phyloP scores from a whole-genome alignment of 2,113 vertebrate genomes.

The Tychaedon coryphoeus region DNA sequence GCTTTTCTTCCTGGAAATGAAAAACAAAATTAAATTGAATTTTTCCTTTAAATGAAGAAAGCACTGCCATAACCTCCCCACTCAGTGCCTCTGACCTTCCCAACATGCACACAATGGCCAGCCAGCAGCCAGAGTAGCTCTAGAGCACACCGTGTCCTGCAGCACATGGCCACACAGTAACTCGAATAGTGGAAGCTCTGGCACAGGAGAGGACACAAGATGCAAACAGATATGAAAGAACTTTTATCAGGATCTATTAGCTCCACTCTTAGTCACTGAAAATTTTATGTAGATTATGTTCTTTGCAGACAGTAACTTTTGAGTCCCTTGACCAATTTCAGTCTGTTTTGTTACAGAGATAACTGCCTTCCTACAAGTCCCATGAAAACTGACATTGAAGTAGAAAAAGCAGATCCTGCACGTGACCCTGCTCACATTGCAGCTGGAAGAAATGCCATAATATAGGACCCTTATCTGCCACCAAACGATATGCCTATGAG shows the following conservation, averaged over 20 bases:
- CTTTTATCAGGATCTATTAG: background rate
- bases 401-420: background rate
- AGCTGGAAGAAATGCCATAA: background rate
- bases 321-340: background rate
- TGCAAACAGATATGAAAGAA: background rate
- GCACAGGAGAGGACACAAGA: background rate
- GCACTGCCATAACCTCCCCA: background rate
- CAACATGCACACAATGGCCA: accelerated
- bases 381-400: background rate
- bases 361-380: background rate
- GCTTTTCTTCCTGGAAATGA: background rate
- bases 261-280: background rate
- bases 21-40: background rate
- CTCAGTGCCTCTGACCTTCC: background rate
- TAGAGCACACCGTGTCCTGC: accelerated
- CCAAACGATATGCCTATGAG: background rate
- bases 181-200: background rate
- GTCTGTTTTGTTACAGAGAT: background rate
- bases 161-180: background rate
- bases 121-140: background rate
- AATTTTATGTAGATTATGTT: background rate
- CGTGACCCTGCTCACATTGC: background rate
- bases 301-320: background rate
- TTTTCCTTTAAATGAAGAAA: background rate
- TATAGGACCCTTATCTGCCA: background rate